These are phyloP conservation scores for Drepana falcataria DNA, from an alignment of 2,888 invertebrate genomes.

Conservation along the genomic window DNA sequence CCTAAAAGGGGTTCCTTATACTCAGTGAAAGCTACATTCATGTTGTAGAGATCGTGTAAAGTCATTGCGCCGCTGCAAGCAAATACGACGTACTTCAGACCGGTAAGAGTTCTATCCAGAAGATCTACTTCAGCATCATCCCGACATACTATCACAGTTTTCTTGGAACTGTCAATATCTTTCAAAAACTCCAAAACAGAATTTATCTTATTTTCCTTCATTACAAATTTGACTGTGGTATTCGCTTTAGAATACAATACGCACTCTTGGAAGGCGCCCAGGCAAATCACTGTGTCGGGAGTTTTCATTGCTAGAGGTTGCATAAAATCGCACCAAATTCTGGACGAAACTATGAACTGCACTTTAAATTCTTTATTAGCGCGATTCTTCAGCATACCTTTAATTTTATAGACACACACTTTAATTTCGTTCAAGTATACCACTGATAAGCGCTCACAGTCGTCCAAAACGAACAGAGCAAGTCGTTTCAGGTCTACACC, in stretches of 20 bases:
- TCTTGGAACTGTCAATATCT: constrained; percentile 58
- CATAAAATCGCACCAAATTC: constrained; percentile 81
- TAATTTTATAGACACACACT: constrained; percentile 56
- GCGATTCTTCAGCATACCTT: constrained; percentile 60
- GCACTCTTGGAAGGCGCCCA: constrained; percentile 86
- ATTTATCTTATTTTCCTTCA: constrained; percentile 58
- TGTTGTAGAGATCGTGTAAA: constrained; percentile 53
- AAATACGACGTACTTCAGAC: constrained; percentile 39
- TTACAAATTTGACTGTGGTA: constrained; percentile 52
- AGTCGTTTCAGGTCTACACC: constrained; percentile 80
- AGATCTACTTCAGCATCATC: constrained; percentile 74
- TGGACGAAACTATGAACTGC: constrained; percentile 80
- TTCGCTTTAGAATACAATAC: constrained; percentile 82
- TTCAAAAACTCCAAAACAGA: constrained; percentile 69
- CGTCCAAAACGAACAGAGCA: constrained; percentile 84
- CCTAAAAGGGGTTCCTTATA: constrained; percentile 57
- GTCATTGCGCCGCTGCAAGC: constrained; percentile 53
- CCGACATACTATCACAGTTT: constrained; percentile 82
- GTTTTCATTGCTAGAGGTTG: constrained; percentile 75
- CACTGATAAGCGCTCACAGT: constrained; percentile 81
- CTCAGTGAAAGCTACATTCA: constrained; percentile 55
- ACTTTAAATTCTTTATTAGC: constrained; percentile 62
- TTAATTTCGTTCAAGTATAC: constrained; percentile 71
- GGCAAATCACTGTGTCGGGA: constrained; percentile 81
- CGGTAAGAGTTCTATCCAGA: constrained; percentile 38